These are phyloP conservation scores for Aleiodes sp. DNA, from an alignment of 1,140 invertebrate genomes.

Conservation along the genomic window DNA sequence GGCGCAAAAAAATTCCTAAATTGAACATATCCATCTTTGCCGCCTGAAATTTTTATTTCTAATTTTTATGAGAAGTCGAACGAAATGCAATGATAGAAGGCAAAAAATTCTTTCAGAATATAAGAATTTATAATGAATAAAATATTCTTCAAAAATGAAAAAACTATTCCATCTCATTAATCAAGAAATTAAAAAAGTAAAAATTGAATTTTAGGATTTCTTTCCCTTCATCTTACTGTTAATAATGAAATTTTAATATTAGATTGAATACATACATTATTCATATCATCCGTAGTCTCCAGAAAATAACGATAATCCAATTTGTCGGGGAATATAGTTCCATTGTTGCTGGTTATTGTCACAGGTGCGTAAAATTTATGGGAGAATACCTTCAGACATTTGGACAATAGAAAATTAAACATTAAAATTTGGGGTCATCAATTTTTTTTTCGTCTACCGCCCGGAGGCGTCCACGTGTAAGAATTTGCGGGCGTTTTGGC, in stretches of 20 bases:
- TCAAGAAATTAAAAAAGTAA: background rate
- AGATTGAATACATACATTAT: conserved; percentile 42
- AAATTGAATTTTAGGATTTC: background rate
- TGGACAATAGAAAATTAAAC: background rate
- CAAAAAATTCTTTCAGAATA: too few species aligned
- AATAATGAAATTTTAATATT: background rate
- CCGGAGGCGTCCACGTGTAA: too few species aligned
- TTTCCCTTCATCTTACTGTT: background rate
- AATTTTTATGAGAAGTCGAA: too few species aligned
- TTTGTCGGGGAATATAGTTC: conserved; percentile 36
- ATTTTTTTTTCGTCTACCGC: too few species aligned
- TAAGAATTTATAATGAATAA: too few species aligned
- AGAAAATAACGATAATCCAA: conserved; percentile 47
- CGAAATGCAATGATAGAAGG: too few species aligned
- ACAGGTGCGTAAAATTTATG: conserved; percentile 47
- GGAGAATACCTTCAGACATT: conserved; percentile 42
- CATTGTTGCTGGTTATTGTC: conserved; percentile 28
- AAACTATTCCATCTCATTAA: too few species aligned
- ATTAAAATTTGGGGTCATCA: background rate
- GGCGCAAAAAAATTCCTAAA: conserved; percentile 50
- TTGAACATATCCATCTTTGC: conserved; percentile 49
- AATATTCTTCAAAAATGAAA: too few species aligned
- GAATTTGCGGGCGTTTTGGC: too few species aligned
- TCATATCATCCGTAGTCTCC: conserved; percentile 41
- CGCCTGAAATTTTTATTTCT: conserved; percentile 31